Percentiles rank a stretch among this genome's conserved stretches.
Evolutionary conservation across 2,888 invertebrate genomes (phyloP).

Genomic region (Trichopoda pennipes): DNA sequence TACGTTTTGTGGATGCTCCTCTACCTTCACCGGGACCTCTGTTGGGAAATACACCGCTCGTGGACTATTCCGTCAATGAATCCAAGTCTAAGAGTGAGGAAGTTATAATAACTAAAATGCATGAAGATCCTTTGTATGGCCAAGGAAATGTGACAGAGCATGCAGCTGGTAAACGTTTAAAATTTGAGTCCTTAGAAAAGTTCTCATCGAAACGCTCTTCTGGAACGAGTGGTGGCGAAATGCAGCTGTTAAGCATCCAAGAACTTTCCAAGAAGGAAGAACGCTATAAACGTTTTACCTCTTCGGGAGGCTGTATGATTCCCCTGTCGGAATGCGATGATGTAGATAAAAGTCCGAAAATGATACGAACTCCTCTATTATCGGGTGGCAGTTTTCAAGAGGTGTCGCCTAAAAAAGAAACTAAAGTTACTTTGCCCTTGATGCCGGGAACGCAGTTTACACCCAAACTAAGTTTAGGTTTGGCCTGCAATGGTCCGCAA

Average conservation of each 20-base stretch:
- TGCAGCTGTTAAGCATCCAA: slow-evolving; percentile 63
- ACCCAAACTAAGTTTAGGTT: slow-evolving; percentile 83
- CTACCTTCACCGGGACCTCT: slow-evolving; percentile 91
- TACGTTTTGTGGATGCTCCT: slow-evolving; percentile 83
- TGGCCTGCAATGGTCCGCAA: slow-evolving; percentile 80
- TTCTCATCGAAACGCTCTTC: slow-evolving; percentile 57
- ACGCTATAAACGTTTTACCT: slow-evolving; percentile 76
- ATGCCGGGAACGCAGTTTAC: slow-evolving; percentile 79
- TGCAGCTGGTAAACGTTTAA: slow-evolving; percentile 71
- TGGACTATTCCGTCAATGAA: slow-evolving; percentile 84
- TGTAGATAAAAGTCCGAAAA: slow-evolving; percentile 86
- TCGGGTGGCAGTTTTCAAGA: slow-evolving; percentile 90
- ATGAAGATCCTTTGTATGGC: slow-evolving; percentile 75
- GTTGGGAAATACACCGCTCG: slow-evolving; percentile 89
- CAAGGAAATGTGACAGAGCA: slow-evolving; percentile 56
- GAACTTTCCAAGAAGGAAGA: slow-evolving; percentile 75
- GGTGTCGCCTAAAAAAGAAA: slow-evolving; percentile 74
- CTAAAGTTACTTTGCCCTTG: slow-evolving; percentile 66
- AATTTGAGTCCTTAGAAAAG: slow-evolving; percentile 67
- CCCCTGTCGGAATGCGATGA: slow-evolving; percentile 85
- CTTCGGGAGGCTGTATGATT: slow-evolving; percentile 82
- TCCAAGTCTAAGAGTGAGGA: slow-evolving; percentile 74
- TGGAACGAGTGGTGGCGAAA: slow-evolving; percentile 70
- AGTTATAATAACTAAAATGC: slow-evolving; percentile 80
- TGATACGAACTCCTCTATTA: slow-evolving; percentile 90